Base-by-base conservation (phyloP, 2,888 invertebrate genomes). In the Hyposoter dolosus region DNA sequence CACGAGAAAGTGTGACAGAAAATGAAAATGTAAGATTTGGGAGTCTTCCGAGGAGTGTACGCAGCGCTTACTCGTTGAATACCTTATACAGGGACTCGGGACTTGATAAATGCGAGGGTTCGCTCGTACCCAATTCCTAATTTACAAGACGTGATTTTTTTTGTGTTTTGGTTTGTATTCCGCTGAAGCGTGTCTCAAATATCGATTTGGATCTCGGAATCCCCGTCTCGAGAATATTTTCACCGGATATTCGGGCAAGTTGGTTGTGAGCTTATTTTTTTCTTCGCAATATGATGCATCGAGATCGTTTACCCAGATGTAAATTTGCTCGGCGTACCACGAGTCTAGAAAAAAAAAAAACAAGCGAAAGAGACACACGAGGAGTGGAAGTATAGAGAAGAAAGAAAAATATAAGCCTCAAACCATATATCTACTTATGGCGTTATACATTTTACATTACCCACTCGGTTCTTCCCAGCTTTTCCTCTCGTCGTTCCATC, bases 241-340 rank as follows among this genome's bases (percentile, higher is more conserved):
- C 60, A 50, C 60, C 50, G 80, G 65, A 83, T 82, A 83, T 77
- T 74, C 65, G 50, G 75, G 71, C 0, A 28, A 43, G 53, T 35
- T 47, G 66, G 75, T 71, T 79, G 45, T 35, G 72, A 23, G 63
- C 17, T 23, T 81, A 50, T 72, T 75, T 71, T 74, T 79, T 77
- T 78, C 56, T 82, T 66, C 66, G 53, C 75, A 23, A 75, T 91
- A 91, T 92, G 92, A 92, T 90, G 90, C 90, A 92, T 92, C 89
- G 90, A 85, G 77, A 89, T 66, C 89, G 92, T 90, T 92, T 90
- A 91, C 89, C 89, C 85, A 88, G 90, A 92, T 91, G 91, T 92
- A 91, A 91, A 91, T 91, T 89, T 86, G 66, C 60, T 86, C 82
- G 63, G 28, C 89, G 76, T 85, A 89, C 88, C 80, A 83, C 72